Conservation (phyloP, 2,797 vertebrate species). For the Micromesistius poutassou region DNA sequence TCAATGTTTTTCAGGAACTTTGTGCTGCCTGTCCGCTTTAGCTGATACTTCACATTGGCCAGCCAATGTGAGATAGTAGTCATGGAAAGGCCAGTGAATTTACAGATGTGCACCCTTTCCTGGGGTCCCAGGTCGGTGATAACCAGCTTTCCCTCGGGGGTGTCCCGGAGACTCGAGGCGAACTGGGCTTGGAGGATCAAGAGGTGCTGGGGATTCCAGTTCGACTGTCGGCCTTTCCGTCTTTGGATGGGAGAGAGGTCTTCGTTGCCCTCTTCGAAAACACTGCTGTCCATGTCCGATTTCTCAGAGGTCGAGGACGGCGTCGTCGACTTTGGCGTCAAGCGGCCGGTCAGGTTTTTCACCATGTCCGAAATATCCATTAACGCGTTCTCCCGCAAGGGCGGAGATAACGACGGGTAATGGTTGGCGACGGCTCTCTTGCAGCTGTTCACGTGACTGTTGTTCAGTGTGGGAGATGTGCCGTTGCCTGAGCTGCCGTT, state of each 20-base stretch:
- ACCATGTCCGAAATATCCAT: conserved; percentile 99
- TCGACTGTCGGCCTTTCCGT: conserved; percentile 94
- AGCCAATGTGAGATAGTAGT: conserved; percentile 99
- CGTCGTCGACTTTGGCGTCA: conserved; percentile 96
- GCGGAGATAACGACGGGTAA: conserved; percentile 78
- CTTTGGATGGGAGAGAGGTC: conserved; percentile 94
- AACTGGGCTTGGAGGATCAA: conserved; percentile 98
- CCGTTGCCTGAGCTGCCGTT: conserved; percentile 51
- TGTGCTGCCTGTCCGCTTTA: conserved; percentile 96
- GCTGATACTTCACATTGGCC: conserved; percentile 99
- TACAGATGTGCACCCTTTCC: conserved; percentile 97
- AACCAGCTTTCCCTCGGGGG: conserved; percentile 90
- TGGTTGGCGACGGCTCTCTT: conserved; percentile 66
- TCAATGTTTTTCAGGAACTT: conserved; percentile 99
- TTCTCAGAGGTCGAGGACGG: conserved; percentile 93
- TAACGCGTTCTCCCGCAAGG: conserved; percentile 90
- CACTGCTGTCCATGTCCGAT: conserved; percentile 88
- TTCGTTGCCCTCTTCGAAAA: conserved; percentile 91
- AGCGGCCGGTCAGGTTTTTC: conserved; percentile 93
- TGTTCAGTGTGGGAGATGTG: conserved; percentile 47
- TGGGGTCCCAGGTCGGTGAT: conserved; percentile 94
- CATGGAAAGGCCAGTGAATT: conserved; percentile 99
- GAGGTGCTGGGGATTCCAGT: conserved; percentile 99
- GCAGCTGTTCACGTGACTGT: conserved; percentile 53
- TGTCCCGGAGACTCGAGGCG: conserved; percentile 90